Conservation (phyloP, 2,888 invertebrate genomes). For the Leptopilina syphax region DNA sequence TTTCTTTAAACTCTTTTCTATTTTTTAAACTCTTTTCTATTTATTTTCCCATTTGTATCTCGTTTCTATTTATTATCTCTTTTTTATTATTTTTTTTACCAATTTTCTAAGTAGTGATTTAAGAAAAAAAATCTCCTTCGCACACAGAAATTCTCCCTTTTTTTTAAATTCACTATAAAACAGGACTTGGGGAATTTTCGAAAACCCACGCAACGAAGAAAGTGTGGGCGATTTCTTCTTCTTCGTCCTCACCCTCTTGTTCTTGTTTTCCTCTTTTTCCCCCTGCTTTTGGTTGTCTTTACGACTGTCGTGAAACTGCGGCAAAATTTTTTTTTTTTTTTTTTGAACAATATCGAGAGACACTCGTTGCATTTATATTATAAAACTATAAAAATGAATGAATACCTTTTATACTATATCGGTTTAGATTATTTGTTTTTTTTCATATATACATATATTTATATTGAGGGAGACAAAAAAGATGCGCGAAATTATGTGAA, state of each 20-base stretch:
- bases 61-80: neutral
- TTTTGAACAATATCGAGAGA: constrained; percentile 19
- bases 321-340: neutral
- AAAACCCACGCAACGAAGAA: constrained; percentile 27
- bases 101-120: neutral
- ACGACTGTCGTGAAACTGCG: neutral
- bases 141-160: neutral
- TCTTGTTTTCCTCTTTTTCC: neutral
- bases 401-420: neutral
- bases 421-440: constrained; percentile 21
- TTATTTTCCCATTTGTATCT: neutral
- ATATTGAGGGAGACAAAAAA: neutral
- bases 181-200: constrained; percentile 18
- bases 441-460: too few relatives aligned
- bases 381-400: constrained; percentile 3
- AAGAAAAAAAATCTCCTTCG: too few relatives aligned
- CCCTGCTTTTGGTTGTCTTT: neutral
- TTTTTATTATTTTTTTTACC: too few relatives aligned
- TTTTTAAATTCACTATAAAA: constrained; percentile 16
- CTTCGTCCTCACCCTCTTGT: constrained; percentile 6
- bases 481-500: constrained; percentile 23
- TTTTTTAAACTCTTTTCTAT: too few relatives aligned
- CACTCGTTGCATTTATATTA: too few relatives aligned
- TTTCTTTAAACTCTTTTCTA: too few relatives aligned
- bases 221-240: constrained; percentile 32